Evolutionary conservation across 2,797 vertebrate genomes (phyloP), one percentile per base, ranked within the genome.

Genomic region (Acanthopagrus latus): DNA sequence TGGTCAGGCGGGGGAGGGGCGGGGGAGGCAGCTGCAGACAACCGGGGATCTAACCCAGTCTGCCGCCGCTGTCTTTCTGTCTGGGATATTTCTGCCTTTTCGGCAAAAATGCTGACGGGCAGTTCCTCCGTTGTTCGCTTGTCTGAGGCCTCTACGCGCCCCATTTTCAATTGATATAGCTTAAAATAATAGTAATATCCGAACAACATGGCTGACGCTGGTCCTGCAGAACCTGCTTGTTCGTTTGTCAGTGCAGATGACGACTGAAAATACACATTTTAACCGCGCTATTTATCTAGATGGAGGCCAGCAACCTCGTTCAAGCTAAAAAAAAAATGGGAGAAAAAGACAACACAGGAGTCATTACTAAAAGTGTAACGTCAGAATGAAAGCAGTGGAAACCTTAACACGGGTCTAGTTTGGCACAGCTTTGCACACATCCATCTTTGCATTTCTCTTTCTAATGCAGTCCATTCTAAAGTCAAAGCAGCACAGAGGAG

Each of bases 151-250:
- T 60, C 29, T 29, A 0, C 7, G 54, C 72, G 64, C 68, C 76
- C 78, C 59, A 12, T 6, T 18, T 1, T 25, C 77, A 44, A 60
- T 62, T 17, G 14, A 46, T 38, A 12, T 14, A 46, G 59, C 56
- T 63, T 58, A 58, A 51, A 54, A 64, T 71, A 74, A 64, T n/a
- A 64, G 64, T 68, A 50, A 51, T 65, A 73, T 50, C 46, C 41
- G 33, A 84, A 71, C 83, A 93, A 93, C 85, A 92, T 93, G 90
- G 92, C 92, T 89, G 89, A 88, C 89, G 65, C 59, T 87, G 86
- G 74, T 82, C 71, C 87, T 82, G 89, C 87, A 91, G 78, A 87
- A 87, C 33, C 80, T 78, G 38, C 67, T 46, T 17, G 64, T n/a
- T 79, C 25, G 63, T 78, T 59, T 71, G 29, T 62, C 82, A 70